A percentile compares a stretch with the other conserved stretches of the same genome.
phyloP scores from a whole-genome alignment of 2,888 invertebrate species.

The Pristionchus arcanus region DNA sequence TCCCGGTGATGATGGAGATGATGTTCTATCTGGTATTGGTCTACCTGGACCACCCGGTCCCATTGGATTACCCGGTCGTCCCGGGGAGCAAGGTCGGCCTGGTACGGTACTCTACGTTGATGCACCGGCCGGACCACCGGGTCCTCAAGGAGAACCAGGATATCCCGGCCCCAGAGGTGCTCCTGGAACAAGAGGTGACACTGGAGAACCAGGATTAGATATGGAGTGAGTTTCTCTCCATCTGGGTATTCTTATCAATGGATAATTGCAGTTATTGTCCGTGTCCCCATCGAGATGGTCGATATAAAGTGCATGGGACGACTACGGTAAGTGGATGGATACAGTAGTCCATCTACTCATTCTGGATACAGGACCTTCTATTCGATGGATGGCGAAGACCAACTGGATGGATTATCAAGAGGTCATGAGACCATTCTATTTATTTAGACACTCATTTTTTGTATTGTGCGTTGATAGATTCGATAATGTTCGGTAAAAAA shows the following conservation, averaged over 20 bases:
- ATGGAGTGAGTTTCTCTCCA: conserved; percentile 15
- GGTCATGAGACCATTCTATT: neutral
- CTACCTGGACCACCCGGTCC: conserved; percentile 2
- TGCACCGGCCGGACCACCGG: neutral
- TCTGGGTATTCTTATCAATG: neutral
- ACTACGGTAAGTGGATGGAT: conserved; percentile 35
- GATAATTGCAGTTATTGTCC: conserved; percentile 48
- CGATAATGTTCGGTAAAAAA: no score
- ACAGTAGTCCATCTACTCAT: neutral
- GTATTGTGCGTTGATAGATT: no score
- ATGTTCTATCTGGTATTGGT: conserved; percentile 12
- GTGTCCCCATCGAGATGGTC: conserved; percentile 42
- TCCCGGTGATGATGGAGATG: neutral
- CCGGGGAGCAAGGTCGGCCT: neutral
- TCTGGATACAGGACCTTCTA: conserved; percentile 30
- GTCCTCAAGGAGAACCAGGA: conserved; percentile 24
- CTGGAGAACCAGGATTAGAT: conserved; percentile 13
- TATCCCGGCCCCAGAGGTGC: neutral
- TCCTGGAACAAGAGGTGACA: neutral
- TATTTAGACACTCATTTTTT: no score
- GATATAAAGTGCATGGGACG: conserved; percentile 18
- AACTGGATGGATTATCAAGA: conserved; percentile 47
- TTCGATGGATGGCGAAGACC: conserved; percentile 35
- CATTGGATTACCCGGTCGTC: neutral
- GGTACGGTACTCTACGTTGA: neutral